A percentile compares a stretch with the other conserved stretches of the same genome.
phyloP scores from a whole-genome alignment of 2,797 vertebrate genomes.

The Microctenopoma stevenorrisi region DNA sequence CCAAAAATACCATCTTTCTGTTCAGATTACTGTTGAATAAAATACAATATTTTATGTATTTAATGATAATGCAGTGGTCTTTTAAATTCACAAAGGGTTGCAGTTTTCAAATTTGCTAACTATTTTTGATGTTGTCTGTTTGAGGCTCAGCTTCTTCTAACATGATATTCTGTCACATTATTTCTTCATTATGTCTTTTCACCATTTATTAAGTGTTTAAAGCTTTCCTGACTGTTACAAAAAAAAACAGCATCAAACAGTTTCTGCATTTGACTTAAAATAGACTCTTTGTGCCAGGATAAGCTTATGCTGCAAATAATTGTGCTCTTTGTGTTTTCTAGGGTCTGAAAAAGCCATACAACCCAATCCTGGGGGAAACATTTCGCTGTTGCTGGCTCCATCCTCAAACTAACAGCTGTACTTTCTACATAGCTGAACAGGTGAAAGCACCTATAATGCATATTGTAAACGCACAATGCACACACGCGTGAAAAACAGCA shows the following conservation, averaged over 20 bases:
- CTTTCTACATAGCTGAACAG: constrained; percentile 98
- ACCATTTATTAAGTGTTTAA: background rate
- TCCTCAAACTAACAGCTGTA: constrained; percentile 92
- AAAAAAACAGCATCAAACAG: background rate
- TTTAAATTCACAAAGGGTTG: too few species aligned
- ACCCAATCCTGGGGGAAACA: constrained; percentile 94
- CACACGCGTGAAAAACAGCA: constrained; percentile 12
- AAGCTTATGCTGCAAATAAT: constrained; percentile 1
- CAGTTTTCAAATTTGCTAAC: background rate
- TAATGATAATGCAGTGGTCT: too few species aligned
- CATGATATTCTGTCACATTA: constrained; percentile 6
- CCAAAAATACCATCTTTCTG: background rate
- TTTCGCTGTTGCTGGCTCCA: constrained; percentile 98
- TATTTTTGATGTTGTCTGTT: constrained; percentile 8
- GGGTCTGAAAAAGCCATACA: constrained; percentile 99
- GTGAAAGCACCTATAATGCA: constrained; percentile 63
- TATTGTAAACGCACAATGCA: background rate
- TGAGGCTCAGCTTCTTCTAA: constrained; percentile 3
- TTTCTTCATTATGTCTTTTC: constrained; percentile 5
- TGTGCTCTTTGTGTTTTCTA: constrained; percentile 63
- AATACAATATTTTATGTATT: background rate
- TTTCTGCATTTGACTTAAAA: background rate
- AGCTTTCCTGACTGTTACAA: background rate
- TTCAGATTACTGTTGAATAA: background rate
- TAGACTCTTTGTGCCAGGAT: background rate